Base-by-base conservation (phyloP, 2,797 vertebrate species). In the Iguana delicatissima region DNA sequence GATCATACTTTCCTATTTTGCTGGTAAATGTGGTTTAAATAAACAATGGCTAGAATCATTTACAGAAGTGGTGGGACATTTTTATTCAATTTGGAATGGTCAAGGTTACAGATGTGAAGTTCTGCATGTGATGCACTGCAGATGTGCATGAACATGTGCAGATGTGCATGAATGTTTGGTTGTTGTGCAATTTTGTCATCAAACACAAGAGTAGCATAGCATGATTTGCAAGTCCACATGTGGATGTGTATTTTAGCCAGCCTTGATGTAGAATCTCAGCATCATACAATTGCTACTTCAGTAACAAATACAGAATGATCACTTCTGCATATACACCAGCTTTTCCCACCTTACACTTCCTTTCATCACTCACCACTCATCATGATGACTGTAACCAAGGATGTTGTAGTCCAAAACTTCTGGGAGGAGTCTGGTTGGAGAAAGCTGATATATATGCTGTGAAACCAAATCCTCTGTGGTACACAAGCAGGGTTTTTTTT, bases 281-380 rank as follows among this genome's bases (percentile, higher is more conserved):
- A 24, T 26, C 26, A 67, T 26, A 26, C 64, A 26, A 6, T 90
- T 93, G 93, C 10, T 84, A 32, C 18, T 80, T 89, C 76, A 62
- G 80, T 84, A 42, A 88, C 81, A 93, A 29, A 22, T 84, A 0
- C 16, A 89, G 6, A 10, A 50, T 2, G 89, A 83, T 93, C 26
- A 81, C 90, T 38, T 38, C 79, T 90, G 35, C 2, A 29, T 67
- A 29, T 69, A 52, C n/a, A n/a, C 32, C 18, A 81, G 73, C n/a
- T 38, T 74, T 74, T 16, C 14, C 35, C 73, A 74, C 6, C 35
- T 5, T 74, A 38, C 35, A 38, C 9, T n/a, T 72, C n/a, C 32
- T 12, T 7, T 69, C 69, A 73, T 73, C n/a, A 13, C 13, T 73
- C 12, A 35, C 69, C 12, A 73, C 18, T 73, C 2, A 14, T n/a